Base-by-base conservation (phyloP, 1,140 invertebrate genomes). In the Euwallacea similis region DNA sequence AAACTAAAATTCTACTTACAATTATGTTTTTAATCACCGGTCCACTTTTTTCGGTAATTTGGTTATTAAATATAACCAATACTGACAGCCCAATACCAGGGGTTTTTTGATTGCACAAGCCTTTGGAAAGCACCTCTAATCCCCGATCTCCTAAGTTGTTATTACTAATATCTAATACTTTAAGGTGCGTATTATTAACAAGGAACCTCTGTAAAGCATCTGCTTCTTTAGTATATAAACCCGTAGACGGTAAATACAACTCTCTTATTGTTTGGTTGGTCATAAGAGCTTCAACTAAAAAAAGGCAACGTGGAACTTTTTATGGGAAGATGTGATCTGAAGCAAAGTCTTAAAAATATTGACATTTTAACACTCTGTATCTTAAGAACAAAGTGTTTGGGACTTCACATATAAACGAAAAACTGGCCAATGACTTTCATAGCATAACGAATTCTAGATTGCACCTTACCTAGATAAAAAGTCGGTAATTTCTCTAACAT, bases 81-180 rank as follows among this genome's bases (percentile, higher is more conserved):
- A 78, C 78, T 7, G 77, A 77, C 15, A 81, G 54, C 42, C 78
- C 79, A 59, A 67, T 42, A 62, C 71, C 75, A 55, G 66, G 21
- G 42, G 54, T 64, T 10, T 46, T 63, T 58, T 81, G 79, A 60
- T 75, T 74, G 54, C 72, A 71, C 15, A 81, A 71, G 54, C 78
- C 79, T 74, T 77, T 78, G 8, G 78, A 73, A 10, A 80, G 61
- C 11, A 68, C 73, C 54, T 80, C 77, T 44, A 81, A 75, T 7
- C 79, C 79, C 15, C 78, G 72, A 75, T 81, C 79, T 42, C 79
- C 79, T 53, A 81, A 78, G 47, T 66, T 73, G 69, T 81, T 81
- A 71, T 81, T 81, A 72, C 79, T 79, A n/a, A 81, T 76, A 66
- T 81, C 77, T 46, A 81, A 68, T 11, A 80, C 75, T 71, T 77